phyloP scores from a whole-genome alignment of 2,113 vertebrate genomes.

The Dicerorhinus sumatrensis region DNA sequence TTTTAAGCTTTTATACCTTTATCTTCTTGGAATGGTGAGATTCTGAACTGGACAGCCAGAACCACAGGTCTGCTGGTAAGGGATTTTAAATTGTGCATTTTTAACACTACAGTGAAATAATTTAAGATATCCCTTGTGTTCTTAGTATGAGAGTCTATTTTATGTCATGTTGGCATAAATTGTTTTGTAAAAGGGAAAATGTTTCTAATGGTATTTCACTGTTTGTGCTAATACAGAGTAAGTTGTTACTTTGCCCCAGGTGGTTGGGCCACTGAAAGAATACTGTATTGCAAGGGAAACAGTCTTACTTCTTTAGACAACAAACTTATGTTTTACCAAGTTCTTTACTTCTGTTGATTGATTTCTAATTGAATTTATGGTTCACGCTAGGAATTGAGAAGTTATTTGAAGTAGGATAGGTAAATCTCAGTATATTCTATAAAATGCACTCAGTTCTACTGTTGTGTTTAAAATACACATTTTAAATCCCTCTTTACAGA shows the following conservation, averaged over 20 bases:
- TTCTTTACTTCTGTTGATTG: slow-evolving; percentile 49
- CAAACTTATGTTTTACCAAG: not conserved
- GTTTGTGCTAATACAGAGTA: slow-evolving; percentile 4
- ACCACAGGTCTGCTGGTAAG: slow-evolving; percentile 71
- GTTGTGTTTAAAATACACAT: slow-evolving; percentile 83
- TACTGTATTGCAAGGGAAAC: slow-evolving; percentile 61
- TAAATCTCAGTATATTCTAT: not conserved
- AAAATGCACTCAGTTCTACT: slow-evolving; percentile 36
- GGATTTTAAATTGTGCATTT: slow-evolving; percentile 87
- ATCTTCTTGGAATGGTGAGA: slow-evolving; percentile 75
- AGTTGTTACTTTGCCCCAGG: slow-evolving; percentile 32
- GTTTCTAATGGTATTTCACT: not conserved
- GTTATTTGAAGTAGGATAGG: slow-evolving; percentile 22
- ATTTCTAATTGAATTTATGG: not conserved
- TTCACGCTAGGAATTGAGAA: slow-evolving; percentile 52
- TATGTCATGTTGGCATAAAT: not conserved
- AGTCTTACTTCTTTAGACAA: slow-evolving; percentile 34
- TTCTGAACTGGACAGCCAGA: slow-evolving; percentile 78
- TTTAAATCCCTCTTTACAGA: slow-evolving; percentile 86
- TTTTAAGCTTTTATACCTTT: slow-evolving; percentile 85
- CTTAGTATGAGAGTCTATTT: not conserved
- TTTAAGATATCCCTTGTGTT: slow-evolving; percentile 50
- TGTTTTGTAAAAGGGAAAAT: slow-evolving; percentile 49
- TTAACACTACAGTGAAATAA: slow-evolving; percentile 79
- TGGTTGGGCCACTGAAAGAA: slow-evolving; percentile 18